Evolutionary conservation across 2,113 vertebrate genomes (phyloP).

Genomic region (Myotis brandtii): DNA sequence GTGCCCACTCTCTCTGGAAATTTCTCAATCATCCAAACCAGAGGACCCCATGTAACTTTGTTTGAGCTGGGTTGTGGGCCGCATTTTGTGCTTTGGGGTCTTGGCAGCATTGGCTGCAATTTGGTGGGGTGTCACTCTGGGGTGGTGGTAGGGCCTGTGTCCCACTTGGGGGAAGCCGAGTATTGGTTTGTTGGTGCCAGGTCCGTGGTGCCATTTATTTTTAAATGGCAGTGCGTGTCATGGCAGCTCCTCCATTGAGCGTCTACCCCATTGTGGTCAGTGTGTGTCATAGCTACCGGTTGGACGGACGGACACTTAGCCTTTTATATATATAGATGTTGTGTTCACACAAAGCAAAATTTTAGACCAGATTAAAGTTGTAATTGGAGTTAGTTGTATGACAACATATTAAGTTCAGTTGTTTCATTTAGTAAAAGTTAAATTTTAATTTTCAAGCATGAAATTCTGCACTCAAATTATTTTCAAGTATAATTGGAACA

Average conservation of each 20-base stretch:
- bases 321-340: background rate
- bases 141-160: no score
- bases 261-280: no score
- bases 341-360: background rate
- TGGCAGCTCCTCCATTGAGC: no score
- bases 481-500: background rate
- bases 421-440: background rate
- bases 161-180: no score
- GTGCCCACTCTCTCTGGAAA: background rate
- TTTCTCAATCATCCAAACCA: background rate
- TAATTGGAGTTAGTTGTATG: background rate
- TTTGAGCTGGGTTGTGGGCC: background rate
- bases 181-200: no score
- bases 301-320: no score
- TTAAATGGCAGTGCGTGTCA: no score
- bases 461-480: background rate
- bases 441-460: constrained; percentile 24
- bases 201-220: no score
- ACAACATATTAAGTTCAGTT: background rate
- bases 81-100: no score
- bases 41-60: background rate
- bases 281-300: no score
- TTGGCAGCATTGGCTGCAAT: no score
- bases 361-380: background rate
- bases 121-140: no score